Conservation (phyloP, 2,113 vertebrate species). For the Cyprinodon brontotheroides region DNA sequence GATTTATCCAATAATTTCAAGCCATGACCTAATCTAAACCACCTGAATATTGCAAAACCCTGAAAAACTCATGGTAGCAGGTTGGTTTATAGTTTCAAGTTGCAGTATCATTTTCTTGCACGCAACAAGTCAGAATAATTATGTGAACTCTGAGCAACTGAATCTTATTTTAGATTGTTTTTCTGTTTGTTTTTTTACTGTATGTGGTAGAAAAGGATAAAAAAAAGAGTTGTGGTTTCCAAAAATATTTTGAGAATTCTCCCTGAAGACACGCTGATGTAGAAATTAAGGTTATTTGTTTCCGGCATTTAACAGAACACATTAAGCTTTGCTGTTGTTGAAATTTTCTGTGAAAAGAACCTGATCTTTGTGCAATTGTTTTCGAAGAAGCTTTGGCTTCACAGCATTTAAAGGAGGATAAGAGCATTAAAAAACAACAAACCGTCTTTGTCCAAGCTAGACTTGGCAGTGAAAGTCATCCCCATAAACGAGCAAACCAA, state of each 20-base stretch:
- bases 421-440: conserved; percentile 24
- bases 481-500: conserved; percentile 23
- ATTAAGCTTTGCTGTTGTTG: neutral
- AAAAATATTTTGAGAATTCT: conserved; percentile 47
- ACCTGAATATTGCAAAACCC: neutral
- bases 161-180: neutral
- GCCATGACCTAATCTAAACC: neutral
- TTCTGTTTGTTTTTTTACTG: conserved; percentile 1
- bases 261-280: neutral
- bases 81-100: no score
- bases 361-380: conserved; percentile 18
- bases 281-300: conserved; percentile 4
- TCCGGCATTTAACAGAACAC: neutral
- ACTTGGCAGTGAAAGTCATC: conserved; percentile 25
- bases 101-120: no score
- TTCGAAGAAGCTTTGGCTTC: conserved; percentile 26
- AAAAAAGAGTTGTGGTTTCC: conserved; percentile 48
- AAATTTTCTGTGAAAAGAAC: neutral
- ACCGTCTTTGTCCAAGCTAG: conserved; percentile 27
- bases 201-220: conserved; percentile 38
- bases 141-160: neutral
- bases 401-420: conserved; percentile 25
- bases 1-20: neutral
- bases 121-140: neutral
- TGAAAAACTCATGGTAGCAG: neutral